Conservation (phyloP, 2,113 vertebrate species). For the Strigops habroptila region DNA sequence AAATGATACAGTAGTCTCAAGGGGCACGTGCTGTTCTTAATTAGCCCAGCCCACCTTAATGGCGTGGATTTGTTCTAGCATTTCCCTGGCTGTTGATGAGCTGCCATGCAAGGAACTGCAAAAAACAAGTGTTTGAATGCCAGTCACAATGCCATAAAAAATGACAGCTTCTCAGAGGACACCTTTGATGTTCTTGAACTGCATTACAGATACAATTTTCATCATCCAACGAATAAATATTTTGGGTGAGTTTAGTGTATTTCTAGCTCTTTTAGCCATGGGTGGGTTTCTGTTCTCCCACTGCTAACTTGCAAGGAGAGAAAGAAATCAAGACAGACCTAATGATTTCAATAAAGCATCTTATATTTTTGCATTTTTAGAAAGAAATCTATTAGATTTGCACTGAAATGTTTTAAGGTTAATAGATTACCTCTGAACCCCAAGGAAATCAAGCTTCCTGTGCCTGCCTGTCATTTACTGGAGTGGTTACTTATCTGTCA, state of each 20-base stretch:
- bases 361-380: background rate
- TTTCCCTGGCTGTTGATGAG: slow-evolving; percentile 1
- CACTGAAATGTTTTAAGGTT: slow-evolving; percentile 64
- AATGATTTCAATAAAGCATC: slow-evolving; percentile 65
- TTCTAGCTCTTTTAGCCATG: background rate
- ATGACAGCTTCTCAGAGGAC: slow-evolving; percentile 20
- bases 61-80: background rate
- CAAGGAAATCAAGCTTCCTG: slow-evolving; percentile 65
- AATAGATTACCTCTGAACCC: slow-evolving; percentile 74
- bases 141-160: background rate
- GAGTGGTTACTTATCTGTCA: slow-evolving; percentile 78
- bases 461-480: slow-evolving; percentile 74
- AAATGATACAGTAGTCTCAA: background rate
- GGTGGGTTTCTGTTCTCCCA: background rate
- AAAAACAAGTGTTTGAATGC: background rate
- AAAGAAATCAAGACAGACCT: slow-evolving; percentile 36
- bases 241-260: background rate
- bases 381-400: slow-evolving; percentile 42
- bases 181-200: slow-evolving; percentile 15
- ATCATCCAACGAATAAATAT: background rate
- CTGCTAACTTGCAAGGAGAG: background rate
- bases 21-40: background rate
- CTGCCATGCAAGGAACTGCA: background rate
- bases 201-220: background rate
- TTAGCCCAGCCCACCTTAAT: background rate